phyloP scores from a whole-genome alignment of 2,888 invertebrate species.

The Salticus scenicus region DNA sequence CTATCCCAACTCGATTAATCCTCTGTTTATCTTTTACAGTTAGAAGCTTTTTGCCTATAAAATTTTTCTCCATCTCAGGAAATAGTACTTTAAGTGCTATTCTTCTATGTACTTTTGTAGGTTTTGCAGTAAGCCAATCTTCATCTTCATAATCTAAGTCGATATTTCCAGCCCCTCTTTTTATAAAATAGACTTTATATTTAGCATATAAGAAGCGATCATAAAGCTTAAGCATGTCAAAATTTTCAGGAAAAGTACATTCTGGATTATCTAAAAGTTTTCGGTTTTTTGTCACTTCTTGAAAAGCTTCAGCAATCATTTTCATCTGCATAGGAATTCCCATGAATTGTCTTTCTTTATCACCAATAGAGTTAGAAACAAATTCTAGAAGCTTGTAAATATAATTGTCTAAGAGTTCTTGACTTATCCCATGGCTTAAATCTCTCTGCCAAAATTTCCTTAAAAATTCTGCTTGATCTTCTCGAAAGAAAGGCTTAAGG shows the following conservation, averaged over 20 bases:
- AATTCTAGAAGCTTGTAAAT: neutral
- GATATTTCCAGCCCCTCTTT: neutral
- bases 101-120: neutral
- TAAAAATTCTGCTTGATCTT: conserved; percentile 11
- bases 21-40: neutral
- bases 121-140: neutral
- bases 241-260: neutral
- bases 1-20: neutral
- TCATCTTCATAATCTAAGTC: neutral
- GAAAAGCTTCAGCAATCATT: conserved; percentile 13
- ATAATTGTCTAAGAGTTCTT: neutral
- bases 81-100: neutral
- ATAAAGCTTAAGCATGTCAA: neutral
- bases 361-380: neutral
- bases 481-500: neutral
- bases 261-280: neutral
- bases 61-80: neutral
- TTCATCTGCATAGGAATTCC: conserved; percentile 16
- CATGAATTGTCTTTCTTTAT: conserved; percentile 3
- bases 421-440: neutral
- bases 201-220: neutral
- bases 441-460: conserved; percentile 3
- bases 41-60: neutral
- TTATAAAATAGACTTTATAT: neutral
- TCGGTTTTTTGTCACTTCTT: neutral